Evolutionary conservation across 2,797 vertebrate genomes (phyloP), one percentile per base, ranked within the genome.

Genomic region (Rhincodon typus): DNA sequence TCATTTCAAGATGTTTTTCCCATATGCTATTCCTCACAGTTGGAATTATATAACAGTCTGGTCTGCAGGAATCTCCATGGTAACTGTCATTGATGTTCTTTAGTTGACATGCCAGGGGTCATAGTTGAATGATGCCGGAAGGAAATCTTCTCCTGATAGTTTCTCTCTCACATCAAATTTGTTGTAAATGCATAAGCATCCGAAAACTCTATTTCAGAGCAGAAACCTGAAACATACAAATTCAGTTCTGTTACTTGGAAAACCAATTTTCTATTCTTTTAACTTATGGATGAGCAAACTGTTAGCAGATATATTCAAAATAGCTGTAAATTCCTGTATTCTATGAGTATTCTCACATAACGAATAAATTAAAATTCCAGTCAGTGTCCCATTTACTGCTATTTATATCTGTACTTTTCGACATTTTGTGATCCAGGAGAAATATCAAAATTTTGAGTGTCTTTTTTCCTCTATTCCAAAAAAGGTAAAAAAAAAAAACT

Each of bases 401-500:
- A 30, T 53, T 74, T 53, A 53, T 42, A 95, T 95, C 46, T n/a
- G 13, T 74, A 13, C 27, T 74, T 21, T 53, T 50, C 46, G 74
- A 50, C 57, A n/a, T 46, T 74, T 77, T 77, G 1, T 50, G 27
- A 50, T 95, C 27, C 70, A 53, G 46, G 46, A 50, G 74, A 5
- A 95, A 95, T 34, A 74, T 23, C 38, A 53, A 34, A 7, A 69
- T 27, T 94, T 46, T 94, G 25, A 46, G 66, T 15, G 4, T 70
- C 25, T 42, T 23, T 95, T 34, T 69, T 69, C 46, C 70, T 34
- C 70, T 4, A 74, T 77, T 7, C 42, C 94, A 74, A 77, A 34
- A 74, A 77, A 77, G 70, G 46, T 25, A n/a, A n/a, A 77, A 95
- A 94, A 74, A 94, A 77, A 94, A 95, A 94, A 4, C 69, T 95